Base-by-base conservation (phyloP, 2,797 vertebrate genomes). In the Chiropotes sagulatus region DNA sequence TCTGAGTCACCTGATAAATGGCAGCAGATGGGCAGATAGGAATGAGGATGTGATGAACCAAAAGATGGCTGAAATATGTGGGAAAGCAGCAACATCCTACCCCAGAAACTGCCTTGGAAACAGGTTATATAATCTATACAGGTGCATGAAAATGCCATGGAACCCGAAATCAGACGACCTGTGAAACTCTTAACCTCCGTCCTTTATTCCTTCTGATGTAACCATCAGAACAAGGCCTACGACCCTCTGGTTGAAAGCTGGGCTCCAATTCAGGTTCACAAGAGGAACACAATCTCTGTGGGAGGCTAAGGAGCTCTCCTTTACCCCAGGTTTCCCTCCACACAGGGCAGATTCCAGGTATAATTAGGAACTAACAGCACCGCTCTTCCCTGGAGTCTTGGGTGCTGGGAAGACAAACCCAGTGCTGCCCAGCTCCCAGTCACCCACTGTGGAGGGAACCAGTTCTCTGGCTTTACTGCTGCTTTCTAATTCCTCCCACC, bases 1-100 rank as follows among this genome's bases (percentile, higher is more conserved):
- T 70, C 83, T 80, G 80, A 81, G 72, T 84, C 46, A 24, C 41
- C n/a, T 33, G 30, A 48, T 13, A 80, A 44, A 79, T 24, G 94
- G 58, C 93, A 96, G 90, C 70, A 36, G 17, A 94, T 67, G 26
- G 96, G 93, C 0, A 2, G 96, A 85, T 33, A 58, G 72, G 78
- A 75, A 73, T 20, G 39, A 48, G 48, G 76, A 52, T 0, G 26
- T 8, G 81, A 46, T 57, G 88, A 82, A 58, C 81, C 92, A 52
- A 67, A 72, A 88, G 78, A 76, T 13, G 73, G 78, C 76, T 24
- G 73, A 88, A 58, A 41, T 41, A 17, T 61, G 28, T 1, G 5
- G 75, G 78, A 46, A 82, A 93, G 82, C 70, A 80, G 67, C 44
- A 26, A 13, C 33, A 52, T 46, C 39, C 50, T 54, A 58, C 87